Percentiles rank a stretch among this genome's conserved stretches.
Conservation (phyloP, 2,113 vertebrate genomes). For the Anseranas semipalmata region DNA sequence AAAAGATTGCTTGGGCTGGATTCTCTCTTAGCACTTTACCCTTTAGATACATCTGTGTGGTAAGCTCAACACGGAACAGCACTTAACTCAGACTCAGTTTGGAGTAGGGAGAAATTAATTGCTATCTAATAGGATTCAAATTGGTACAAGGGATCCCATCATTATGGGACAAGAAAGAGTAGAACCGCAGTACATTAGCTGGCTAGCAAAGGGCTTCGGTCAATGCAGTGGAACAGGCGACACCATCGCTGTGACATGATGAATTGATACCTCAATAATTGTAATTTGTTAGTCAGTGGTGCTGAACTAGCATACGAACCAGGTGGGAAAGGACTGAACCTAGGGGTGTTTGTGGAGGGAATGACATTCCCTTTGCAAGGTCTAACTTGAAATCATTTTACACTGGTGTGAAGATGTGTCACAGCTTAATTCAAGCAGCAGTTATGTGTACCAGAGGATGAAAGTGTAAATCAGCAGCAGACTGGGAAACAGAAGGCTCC, state of each 20-base stretch:
- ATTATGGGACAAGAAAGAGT: slow-evolving; percentile 58
- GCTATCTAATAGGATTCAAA: slow-evolving; percentile 70
- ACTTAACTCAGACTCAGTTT: slow-evolving; percentile 49
- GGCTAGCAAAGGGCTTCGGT: slow-evolving; percentile 26
- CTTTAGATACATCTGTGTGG: background rate
- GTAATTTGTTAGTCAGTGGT: slow-evolving; percentile 40
- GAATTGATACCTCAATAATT: slow-evolving; percentile 58
- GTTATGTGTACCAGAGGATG: slow-evolving; percentile 54
- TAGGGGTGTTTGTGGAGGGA: fast-evolving
- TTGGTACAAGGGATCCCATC: slow-evolving; percentile 70
- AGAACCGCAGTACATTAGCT: slow-evolving; percentile 43
- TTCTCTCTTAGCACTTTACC: slow-evolving; percentile 16
- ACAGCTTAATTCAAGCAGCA: slow-evolving; percentile 60
- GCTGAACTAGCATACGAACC: background rate
- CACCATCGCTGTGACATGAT: slow-evolving; percentile 43
- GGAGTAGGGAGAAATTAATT: slow-evolving; percentile 66
- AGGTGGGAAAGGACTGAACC: background rate
- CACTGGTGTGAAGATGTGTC: slow-evolving; percentile 37
- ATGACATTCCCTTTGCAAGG: slow-evolving; percentile 24
- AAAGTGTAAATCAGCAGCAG: slow-evolving; percentile 63
- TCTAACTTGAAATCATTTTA: slow-evolving; percentile 51
- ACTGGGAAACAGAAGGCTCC: slow-evolving; percentile 46
- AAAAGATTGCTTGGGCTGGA: slow-evolving; percentile 8
- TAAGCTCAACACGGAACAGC: slow-evolving; percentile 20
- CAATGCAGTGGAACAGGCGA: slow-evolving; percentile 65